Conservation (phyloP, 2,797 vertebrate species). For the Typhlichthys eigenmanni region DNA sequence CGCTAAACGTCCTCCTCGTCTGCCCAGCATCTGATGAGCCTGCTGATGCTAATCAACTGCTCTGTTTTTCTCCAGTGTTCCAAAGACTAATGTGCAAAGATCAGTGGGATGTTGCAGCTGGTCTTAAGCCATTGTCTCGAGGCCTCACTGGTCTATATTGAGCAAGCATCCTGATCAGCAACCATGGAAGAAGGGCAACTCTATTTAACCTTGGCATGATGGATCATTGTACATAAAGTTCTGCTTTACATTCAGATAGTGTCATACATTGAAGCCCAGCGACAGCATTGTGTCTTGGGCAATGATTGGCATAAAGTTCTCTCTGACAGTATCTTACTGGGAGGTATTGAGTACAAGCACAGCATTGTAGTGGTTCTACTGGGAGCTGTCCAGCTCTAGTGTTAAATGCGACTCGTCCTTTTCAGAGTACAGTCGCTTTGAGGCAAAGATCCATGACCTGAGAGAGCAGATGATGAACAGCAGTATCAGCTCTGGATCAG, state of each 20-base stretch:
- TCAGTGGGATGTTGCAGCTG: neutral
- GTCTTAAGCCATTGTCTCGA: neutral
- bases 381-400: neutral
- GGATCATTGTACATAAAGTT: no score
- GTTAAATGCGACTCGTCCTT: slow-evolving; percentile 1
- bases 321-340: no score
- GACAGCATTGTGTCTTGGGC: no score
- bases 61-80: neutral
- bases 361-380: no score
- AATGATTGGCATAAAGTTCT: no score
- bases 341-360: neutral
- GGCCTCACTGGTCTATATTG: no score
- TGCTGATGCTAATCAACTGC: neutral
- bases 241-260: no score
- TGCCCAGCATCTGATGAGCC: neutral
- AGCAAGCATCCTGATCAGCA: no score
- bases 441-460: slow-evolving; percentile 97
- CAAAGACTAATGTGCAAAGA: neutral
- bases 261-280: no score
- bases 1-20: neutral
- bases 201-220: no score
- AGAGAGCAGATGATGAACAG: slow-evolving; percentile 99
- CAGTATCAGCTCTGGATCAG: slow-evolving; percentile 95
- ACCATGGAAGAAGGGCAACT: no score
- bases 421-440: slow-evolving; percentile 94